Evolutionary conservation across 2,888 invertebrate genomes (phyloP).

Genomic region (Drosophila phalerata): DNA sequence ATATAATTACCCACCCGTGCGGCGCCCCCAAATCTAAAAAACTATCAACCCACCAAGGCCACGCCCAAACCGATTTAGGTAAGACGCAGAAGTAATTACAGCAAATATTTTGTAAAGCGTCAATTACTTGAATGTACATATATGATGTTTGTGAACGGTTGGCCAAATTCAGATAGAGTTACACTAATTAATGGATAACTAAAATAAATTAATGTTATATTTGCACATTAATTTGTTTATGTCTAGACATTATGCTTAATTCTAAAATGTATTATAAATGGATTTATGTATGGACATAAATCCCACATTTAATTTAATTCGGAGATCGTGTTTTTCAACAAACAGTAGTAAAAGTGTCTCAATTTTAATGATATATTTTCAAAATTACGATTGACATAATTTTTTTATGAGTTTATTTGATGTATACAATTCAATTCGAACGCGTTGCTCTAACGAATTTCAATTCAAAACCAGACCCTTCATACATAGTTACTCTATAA

Average conservation of each 20-base stretch:
- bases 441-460: neutral
- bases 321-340: too few species aligned
- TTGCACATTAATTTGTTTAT: neutral
- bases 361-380: too few species aligned
- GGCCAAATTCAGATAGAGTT: neutral
- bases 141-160: neutral
- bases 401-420: neutral
- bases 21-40: slow-evolving; percentile 39
- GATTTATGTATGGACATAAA: neutral
- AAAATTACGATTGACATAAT: neutral
- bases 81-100: slow-evolving; percentile 48
- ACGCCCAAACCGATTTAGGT: slow-evolving; percentile 42
- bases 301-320: neutral
- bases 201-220: neutral
- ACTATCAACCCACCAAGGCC: slow-evolving; percentile 39
- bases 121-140: slow-evolving; percentile 23
- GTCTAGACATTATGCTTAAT: neutral
- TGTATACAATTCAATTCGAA: neutral
- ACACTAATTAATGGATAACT: neutral
- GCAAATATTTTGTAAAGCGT: slow-evolving; percentile 39
- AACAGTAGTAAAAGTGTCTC: too few species aligned
- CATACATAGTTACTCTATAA: neutral
- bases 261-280: neutral
- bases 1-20: slow-evolving; percentile 28
- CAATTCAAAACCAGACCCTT: neutral